Evolutionary conservation across 2,888 invertebrate species (phyloP).

Genomic region (Sphaerophoria taeniata): DNA sequence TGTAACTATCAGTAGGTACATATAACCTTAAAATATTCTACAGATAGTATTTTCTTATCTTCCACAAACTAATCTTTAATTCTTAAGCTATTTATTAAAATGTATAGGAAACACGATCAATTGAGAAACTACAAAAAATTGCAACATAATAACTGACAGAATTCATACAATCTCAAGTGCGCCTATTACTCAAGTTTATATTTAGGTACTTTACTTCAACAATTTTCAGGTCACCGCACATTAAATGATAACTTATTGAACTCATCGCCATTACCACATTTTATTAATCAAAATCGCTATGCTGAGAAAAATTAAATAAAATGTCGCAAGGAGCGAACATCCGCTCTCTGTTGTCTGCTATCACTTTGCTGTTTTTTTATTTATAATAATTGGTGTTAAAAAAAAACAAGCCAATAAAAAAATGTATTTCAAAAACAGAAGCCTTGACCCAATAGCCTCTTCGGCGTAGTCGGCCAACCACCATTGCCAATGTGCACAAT

Average conservation of each 20-base stretch:
- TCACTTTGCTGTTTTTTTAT: conserved; percentile 56
- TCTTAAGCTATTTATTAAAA: too few relatives aligned
- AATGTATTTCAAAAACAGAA: conserved; percentile 33
- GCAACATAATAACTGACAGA: neutral
- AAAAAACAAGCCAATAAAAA: neutral
- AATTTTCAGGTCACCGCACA: conserved; percentile 62
- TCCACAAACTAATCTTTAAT: too few relatives aligned
- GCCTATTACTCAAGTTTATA: conserved; percentile 18
- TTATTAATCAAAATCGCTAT: conserved; percentile 54
- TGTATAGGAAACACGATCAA: too few relatives aligned
- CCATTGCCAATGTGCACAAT: conserved; percentile 38
- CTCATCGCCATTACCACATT: conserved; percentile 31
- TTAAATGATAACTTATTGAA: conserved; percentile 61
- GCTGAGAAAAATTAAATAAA: conserved; percentile 27
- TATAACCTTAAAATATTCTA: too few relatives aligned
- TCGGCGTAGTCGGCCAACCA: conserved; percentile 6
- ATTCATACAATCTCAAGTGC: conserved; percentile 17
- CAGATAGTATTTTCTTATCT: too few relatives aligned
- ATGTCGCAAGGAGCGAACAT: conserved; percentile 51
- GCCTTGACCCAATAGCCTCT: conserved; percentile 68
- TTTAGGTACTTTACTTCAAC: conserved; percentile 30
- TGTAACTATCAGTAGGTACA: too few relatives aligned
- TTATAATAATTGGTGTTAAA: conserved; percentile 55
- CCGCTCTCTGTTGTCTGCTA: conserved; percentile 49
- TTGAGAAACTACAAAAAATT: neutral